Evolutionary conservation across 2,797 vertebrate genomes (phyloP).

Genomic region (Channallabes apus): DNA sequence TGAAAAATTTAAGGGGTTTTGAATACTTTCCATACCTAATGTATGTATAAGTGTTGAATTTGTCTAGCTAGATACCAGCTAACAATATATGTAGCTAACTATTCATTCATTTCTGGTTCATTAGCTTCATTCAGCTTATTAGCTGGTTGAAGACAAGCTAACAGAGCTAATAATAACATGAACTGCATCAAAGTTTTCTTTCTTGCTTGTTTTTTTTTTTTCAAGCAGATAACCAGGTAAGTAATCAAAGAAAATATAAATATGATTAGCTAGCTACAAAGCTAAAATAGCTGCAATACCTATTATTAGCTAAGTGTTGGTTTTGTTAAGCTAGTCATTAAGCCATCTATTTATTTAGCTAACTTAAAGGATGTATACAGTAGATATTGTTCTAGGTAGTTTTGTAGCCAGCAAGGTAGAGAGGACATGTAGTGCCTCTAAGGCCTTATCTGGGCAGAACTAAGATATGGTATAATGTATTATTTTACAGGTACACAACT

Average conservation of each 20-base stretch:
- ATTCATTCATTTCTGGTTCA: neutral
- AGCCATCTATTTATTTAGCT: neutral
- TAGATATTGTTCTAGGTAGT: neutral
- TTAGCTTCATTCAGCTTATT: too few relatives aligned
- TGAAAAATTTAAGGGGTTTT: too few relatives aligned
- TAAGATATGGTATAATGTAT: neutral
- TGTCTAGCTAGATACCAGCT: neutral
- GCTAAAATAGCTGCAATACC: neutral
- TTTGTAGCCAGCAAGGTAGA: neutral
- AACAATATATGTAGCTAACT: neutral
- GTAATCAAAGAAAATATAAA: too few relatives aligned
- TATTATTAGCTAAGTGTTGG: neutral
- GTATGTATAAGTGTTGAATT: neutral
- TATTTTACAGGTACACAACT: neutral
- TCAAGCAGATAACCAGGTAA: too few relatives aligned
- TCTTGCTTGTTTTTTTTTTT: too few relatives aligned
- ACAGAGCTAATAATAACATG: too few relatives aligned
- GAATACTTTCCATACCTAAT: too few relatives aligned
- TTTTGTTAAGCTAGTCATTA: neutral
- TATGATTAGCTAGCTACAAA: neutral
- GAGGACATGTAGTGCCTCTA: neutral
- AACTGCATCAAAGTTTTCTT: too few relatives aligned
- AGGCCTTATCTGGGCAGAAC: neutral
- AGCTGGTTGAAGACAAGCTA: too few relatives aligned
- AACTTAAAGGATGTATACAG: neutral